Base-by-base conservation (phyloP, 64 coral and sea anemone species). In the Montipora cactus region DNA sequence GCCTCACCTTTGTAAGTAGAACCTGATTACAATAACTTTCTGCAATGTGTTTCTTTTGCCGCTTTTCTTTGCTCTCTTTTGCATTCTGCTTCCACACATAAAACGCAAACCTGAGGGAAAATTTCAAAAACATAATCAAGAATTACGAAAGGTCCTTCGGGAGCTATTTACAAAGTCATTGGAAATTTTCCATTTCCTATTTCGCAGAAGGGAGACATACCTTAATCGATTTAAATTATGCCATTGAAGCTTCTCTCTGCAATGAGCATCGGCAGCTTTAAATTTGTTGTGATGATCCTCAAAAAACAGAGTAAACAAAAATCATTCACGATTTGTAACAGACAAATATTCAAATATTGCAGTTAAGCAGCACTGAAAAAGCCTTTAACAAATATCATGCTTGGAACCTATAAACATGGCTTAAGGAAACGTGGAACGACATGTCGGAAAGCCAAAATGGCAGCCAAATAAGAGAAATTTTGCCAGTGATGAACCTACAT, bases 201-300 rank as follows among this genome's bases (percentile, higher is more conserved):
- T 37, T 37, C 37, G 37, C 37, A 37, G 37, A 37, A 37, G 37
- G 37, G 8, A 22, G 0, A 0, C 44, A 48, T 5, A 86, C 82
- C 82, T 86, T 19, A 86, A 71, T 50, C 62, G 82, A 69, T 70
- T 68, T 3, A 49, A 49, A 50, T 86, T 70, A 45, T 71, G 64
- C 16, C 2, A 18, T 51, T 86, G 66, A 72, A 86, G 66, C n/a
- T 49, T 70, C 14, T 48, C 8, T 12, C 71, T 15, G 11, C 82
- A 50, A 14, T 50, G 66, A 3, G 64, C 46, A 71, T 86, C 9
- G 66, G 6, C 82, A 86, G 66, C 46, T 44, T 86, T 70, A 4
- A 49, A 45, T 4, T 86, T 59, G 3, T 52, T 69, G 15, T 70
- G 18, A 47, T 86, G 10, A 71, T 71, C 64, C 82, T 86, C 49